phyloP scores from a whole-genome alignment of 2,888 invertebrate genomes.

The Chesias legatella region DNA sequence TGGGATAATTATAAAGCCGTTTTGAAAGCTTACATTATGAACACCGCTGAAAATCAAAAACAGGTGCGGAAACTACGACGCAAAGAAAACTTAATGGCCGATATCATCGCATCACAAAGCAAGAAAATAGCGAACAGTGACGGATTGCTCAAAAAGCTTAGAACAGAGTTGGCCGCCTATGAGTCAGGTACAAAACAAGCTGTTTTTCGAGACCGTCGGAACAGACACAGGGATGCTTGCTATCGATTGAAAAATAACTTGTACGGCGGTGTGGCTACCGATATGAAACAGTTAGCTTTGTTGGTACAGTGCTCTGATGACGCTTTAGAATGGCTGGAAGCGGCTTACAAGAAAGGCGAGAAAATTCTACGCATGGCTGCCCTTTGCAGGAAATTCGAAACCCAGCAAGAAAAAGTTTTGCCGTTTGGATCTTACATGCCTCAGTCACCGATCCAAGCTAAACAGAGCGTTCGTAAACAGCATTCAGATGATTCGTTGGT shows the following conservation, averaged over 20 bases:
- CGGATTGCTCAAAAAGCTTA: constrained; percentile 53
- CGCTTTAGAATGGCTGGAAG: constrained; percentile 60
- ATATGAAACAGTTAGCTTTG: constrained; percentile 45
- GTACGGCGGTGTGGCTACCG: constrained; percentile 47
- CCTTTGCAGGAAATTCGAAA: constrained; percentile 80
- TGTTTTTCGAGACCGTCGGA: constrained; percentile 62
- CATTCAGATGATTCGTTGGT: constrained; percentile 56
- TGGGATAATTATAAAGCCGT: constrained; percentile 70
- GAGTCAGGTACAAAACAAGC: constrained; percentile 71
- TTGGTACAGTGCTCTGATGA: constrained; percentile 62
- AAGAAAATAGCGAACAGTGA: constrained; percentile 67
- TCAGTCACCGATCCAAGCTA: constrained; percentile 44
- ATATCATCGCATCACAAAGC: constrained; percentile 66
- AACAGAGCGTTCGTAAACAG: constrained; percentile 40
- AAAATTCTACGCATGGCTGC: constrained; percentile 72
- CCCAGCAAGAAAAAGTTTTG: constrained; percentile 72
- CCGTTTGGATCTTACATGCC: constrained; percentile 55
- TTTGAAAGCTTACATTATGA: constrained; percentile 55
- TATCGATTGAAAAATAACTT: constrained; percentile 50
- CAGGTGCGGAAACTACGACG: constrained; percentile 57
- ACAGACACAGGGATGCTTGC: constrained; percentile 61
- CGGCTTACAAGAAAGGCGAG: constrained; percentile 66
- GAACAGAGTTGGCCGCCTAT: constrained; percentile 59
- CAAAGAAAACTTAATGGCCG: constrained; percentile 69
- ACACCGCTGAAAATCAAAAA: constrained; percentile 67